These are phyloP conservation scores for Halotydeus destructor DNA, from an alignment of 1,140 invertebrate species.

Conservation along the genomic window DNA sequence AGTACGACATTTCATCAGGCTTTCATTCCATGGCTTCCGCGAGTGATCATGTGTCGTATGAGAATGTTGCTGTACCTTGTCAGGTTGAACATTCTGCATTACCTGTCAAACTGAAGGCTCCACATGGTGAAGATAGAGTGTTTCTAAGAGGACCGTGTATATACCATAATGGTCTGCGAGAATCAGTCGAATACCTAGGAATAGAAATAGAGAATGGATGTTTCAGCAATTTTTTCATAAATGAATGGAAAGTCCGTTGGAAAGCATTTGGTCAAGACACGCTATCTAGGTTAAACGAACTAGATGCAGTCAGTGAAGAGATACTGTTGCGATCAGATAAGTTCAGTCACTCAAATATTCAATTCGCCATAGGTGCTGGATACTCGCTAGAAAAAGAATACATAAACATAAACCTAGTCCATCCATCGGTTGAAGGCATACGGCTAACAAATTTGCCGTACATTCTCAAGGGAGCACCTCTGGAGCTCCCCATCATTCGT, in stretches of 20 bases:
- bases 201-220: background rate
- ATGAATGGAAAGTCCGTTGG: background rate
- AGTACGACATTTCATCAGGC: too few species aligned
- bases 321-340: conserved; percentile 30
- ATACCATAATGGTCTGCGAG: background rate
- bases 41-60: background rate
- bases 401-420: conserved; percentile 22
- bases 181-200: conserved; percentile 7
- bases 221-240: too few species aligned
- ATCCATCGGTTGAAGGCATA: conserved; percentile 39
- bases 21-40: background rate
- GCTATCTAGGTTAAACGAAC: background rate
- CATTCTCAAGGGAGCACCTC: conserved; percentile 30
- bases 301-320: conserved; percentile 21
- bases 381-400: conserved; percentile 34
- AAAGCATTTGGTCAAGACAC: background rate
- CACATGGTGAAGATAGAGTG: background rate
- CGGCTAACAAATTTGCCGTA: conserved; percentile 29
- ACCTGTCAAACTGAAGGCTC: conserved; percentile 25
- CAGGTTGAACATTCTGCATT: background rate
- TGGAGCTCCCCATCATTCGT: conserved; percentile 36
- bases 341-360: conserved; percentile 43
- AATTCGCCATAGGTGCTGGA: conserved; percentile 46
- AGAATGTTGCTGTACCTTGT: background rate
- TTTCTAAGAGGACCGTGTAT: conserved; percentile 5